Evolutionary conservation across 2,113 vertebrate species (phyloP), one percentile per base, ranked within the genome.

Genomic region (Isichthys henryi): DNA sequence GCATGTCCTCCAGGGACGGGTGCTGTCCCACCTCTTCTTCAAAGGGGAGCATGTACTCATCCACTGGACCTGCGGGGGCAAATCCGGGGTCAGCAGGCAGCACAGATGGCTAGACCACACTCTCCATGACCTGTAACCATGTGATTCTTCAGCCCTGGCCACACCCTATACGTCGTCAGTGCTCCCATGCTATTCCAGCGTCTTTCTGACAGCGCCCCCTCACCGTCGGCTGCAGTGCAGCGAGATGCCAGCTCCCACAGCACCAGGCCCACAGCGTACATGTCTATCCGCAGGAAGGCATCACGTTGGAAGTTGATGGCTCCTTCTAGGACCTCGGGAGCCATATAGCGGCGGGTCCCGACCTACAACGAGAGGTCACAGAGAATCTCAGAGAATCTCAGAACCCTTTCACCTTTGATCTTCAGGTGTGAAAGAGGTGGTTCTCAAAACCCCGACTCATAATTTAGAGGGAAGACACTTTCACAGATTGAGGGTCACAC

Each of bases 251-350:
- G 88, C 49, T 99, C 98, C 98, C 98, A 99, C 9, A 99, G 96
- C 50, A 99, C 97, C 17, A 99, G 90, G 1, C 98, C 98, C 93
- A 97, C 96, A 52, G 98, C 97, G 15, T 99, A 99, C 98, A 99
- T 99, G 91, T 99, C 98, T 92, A 99, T 99, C 21, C 98, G 96
- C 95, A 99, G 92, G 95, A 99, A 99, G 0, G 98, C 96, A 90
- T 99, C 98, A n/a, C 98, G 96, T 91, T 99, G 98, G 95, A 99
- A 99, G 96, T 99, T 99, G 89, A 99, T 99, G 90, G 98, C 98
- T 13, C 98, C 98, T 94, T 99, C 98, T 77, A 99, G 96, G n/a
- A 99, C 98, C 92, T 99, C 98, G 0, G 98, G 98, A 91, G 98
- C 98, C 98, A 99, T 99, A 93, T 99, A 99, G 88, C 98, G 96